A percentile compares a stretch with the other conserved stretches of the same genome.
These are phyloP conservation scores for Cygnus atratus DNA, from an alignment of 2,113 vertebrate genomes.

Conservation along the genomic window DNA sequence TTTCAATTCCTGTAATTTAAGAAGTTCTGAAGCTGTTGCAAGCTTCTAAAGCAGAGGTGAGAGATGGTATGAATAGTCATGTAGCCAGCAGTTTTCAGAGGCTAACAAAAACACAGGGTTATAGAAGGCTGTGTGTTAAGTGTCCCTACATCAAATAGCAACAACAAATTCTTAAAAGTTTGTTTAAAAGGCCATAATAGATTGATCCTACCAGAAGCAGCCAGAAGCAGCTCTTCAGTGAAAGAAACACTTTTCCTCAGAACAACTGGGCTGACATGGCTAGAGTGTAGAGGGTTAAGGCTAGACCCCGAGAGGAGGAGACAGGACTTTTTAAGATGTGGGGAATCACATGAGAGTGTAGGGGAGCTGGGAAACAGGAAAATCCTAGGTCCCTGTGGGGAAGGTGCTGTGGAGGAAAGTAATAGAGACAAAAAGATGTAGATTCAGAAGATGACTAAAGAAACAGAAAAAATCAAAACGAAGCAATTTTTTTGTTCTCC, in stretches of 20 bases:
- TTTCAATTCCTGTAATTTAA: not conserved
- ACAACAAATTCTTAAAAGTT: slow-evolving; percentile 21
- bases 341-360: slow-evolving; percentile 83
- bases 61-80: slow-evolving; percentile 26
- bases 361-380: slow-evolving; percentile 92
- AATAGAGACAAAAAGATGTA: slow-evolving; percentile 78
- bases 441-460: slow-evolving; percentile 78
- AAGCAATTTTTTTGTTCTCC: slow-evolving; percentile 53
- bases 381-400: slow-evolving; percentile 84
- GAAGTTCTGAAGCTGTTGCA: slow-evolving; percentile 9
- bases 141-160: not conserved
- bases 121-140: slow-evolving; percentile 48
- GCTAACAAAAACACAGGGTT: not conserved
- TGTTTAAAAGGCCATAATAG: slow-evolving; percentile 76
- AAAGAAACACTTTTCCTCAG: slow-evolving; percentile 99
- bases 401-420: slow-evolving; percentile 83
- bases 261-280: slow-evolving; percentile 86
- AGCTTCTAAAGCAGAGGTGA: slow-evolving; percentile 14
- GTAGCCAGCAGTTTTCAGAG: slow-evolving; percentile 68
- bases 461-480: slow-evolving; percentile 75
- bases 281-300: slow-evolving; percentile 83
- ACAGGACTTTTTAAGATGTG: slow-evolving; percentile 84
- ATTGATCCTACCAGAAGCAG: slow-evolving; percentile 91
- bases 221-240: slow-evolving; percentile 95
- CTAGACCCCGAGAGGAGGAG: slow-evolving; percentile 79